phyloP scores from a whole-genome alignment of 2,797 vertebrate genomes.

The Poecile montanus region DNA sequence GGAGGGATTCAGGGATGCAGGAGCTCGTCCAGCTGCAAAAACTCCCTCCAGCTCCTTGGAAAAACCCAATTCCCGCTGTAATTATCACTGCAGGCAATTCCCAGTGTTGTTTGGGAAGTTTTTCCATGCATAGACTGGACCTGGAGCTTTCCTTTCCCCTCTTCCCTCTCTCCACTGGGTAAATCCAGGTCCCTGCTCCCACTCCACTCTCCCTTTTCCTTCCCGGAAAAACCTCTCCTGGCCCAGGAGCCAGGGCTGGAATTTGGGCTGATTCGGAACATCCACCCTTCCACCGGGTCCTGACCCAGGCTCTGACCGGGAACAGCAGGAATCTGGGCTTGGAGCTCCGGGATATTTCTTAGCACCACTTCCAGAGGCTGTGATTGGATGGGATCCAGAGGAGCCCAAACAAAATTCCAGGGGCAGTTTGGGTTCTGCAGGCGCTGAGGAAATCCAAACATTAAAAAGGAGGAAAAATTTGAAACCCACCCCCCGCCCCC shows the following conservation, averaged over 20 bases:
- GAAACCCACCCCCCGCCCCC: not conserved
- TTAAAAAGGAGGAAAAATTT: not conserved
- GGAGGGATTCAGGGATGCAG: not conserved
- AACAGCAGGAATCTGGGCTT: not conserved
- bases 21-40: rapidly evolving
- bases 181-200: not conserved
- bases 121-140: not conserved
- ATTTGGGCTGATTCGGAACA: not conserved
- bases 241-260: not conserved
- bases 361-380: not conserved
- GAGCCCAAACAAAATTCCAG: not conserved
- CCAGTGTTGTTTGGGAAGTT: not conserved
- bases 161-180: rapidly evolving
- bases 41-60: not conserved
- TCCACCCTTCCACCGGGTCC: not conserved
- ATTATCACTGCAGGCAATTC: not conserved
- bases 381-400: slow-evolving; percentile 5
- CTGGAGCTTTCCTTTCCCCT: not conserved
- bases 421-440: not conserved
- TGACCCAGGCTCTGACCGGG: rapidly evolving
- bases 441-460: not conserved
- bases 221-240: not conserved
- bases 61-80: rapidly evolving
- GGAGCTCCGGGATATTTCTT: not conserved
- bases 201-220: rapidly evolving